Evolutionary conservation across 2,797 vertebrate genomes (phyloP).

Genomic region (Hoplostethus atlanticus): DNA sequence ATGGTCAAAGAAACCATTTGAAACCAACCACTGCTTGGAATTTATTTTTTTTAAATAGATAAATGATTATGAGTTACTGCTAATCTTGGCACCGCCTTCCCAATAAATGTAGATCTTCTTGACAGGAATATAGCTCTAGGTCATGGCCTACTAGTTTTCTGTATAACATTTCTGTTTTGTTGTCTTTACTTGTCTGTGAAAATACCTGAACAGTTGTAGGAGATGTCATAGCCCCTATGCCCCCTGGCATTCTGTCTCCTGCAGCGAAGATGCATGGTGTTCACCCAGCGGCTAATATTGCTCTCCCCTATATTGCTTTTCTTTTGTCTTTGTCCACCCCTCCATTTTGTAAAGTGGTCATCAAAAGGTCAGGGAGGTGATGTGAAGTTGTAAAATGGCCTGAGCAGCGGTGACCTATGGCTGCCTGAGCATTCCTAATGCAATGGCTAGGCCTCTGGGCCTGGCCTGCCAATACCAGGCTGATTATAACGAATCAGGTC

Average conservation of each 20-base stretch:
- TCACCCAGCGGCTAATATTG: slow-evolving; percentile 57
- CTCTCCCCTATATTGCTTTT: slow-evolving; percentile 69
- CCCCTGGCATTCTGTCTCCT: slow-evolving; percentile 8
- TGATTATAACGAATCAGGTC: slow-evolving; percentile 99
- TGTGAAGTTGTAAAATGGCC: slow-evolving; percentile 95
- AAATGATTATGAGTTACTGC: slow-evolving; percentile 65
- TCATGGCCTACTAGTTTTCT: slow-evolving; percentile 38
- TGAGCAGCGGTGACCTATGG: slow-evolving; percentile 86
- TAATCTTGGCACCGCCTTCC: slow-evolving; percentile 55
- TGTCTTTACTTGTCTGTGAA: slow-evolving; percentile 26
- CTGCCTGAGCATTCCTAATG: slow-evolving; percentile 94
- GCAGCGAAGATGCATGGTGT: slow-evolving; percentile 38
- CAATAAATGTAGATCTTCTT: slow-evolving; percentile 67
- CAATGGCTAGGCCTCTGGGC: slow-evolving; percentile 90
- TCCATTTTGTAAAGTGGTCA: slow-evolving; percentile 81
- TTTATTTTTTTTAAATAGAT: slow-evolving; percentile 55
- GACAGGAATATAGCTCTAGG: slow-evolving; percentile 67
- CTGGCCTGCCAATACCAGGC: slow-evolving; percentile 95
- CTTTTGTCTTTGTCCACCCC: slow-evolving; percentile 74
- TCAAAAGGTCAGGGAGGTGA: slow-evolving; percentile 92
- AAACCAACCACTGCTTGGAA: slow-evolving; percentile 45
- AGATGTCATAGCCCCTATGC: slow-evolving; percentile 1
- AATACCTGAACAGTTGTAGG: slow-evolving; percentile 14
- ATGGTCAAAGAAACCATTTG: slow-evolving; percentile 45
- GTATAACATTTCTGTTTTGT: not conserved